Percentiles rank a stretch among this genome's conserved stretches.
These are phyloP conservation scores for Beaufortia kweichowensis DNA, from an alignment of 2,113 vertebrate species.

Conservation along the genomic window DNA sequence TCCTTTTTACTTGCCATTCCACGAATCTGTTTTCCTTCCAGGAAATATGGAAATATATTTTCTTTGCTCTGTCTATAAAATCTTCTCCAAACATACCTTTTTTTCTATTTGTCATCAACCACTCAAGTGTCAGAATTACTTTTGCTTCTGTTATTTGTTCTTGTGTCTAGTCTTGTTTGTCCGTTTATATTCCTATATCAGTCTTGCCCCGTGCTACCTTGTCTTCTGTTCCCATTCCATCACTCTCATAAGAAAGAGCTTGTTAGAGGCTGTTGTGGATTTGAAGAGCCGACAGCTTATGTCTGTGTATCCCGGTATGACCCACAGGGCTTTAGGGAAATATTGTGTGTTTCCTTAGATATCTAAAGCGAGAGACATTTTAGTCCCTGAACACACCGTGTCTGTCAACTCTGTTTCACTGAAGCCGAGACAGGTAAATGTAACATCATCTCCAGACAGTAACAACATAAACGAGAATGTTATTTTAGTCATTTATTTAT, in stretches of 20 bases:
- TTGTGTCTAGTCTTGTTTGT: not conserved
- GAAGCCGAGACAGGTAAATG: not conserved
- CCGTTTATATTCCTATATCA: not conserved
- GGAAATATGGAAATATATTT: constrained; percentile 14
- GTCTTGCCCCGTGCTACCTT: not conserved
- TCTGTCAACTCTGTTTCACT: constrained; percentile 7
- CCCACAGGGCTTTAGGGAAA: constrained; percentile 2
- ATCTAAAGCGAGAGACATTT: constrained; percentile 3
- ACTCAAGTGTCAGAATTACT: not conserved
- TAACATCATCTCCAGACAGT: not conserved
- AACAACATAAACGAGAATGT: not conserved
- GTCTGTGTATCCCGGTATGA: not conserved
- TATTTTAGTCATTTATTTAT: not conserved
- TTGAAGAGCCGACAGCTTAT: constrained; percentile 19
- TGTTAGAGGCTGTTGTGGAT: not conserved
- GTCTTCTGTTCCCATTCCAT: not conserved
- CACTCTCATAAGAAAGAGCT: not conserved
- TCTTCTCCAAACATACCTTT: not conserved
- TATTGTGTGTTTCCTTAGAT: not conserved
- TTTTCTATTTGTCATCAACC: not conserved
- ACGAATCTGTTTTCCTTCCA: constrained; percentile 30
- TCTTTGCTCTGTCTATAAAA: not conserved
- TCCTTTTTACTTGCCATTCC: constrained; percentile 26
- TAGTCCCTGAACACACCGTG: not conserved
- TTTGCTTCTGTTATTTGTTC: not conserved